Evolutionary conservation across 2,888 invertebrate genomes (phyloP).

Genomic region (Subacronicta megacephala): DNA sequence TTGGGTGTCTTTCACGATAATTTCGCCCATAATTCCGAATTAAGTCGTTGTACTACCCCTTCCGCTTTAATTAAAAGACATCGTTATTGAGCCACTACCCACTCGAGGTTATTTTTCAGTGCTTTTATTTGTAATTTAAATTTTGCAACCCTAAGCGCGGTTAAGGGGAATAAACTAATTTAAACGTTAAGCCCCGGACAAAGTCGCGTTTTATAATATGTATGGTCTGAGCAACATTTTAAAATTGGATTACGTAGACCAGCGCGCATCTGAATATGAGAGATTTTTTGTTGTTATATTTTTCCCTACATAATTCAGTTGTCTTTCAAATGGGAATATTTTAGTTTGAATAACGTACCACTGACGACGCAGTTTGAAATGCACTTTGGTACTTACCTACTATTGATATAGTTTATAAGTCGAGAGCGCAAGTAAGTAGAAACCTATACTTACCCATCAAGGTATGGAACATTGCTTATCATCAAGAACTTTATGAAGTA

Average conservation of each 20-base stretch:
- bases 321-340: conserved; percentile 45
- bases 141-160: conserved; percentile 87
- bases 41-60: conserved; percentile 87
- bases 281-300: conserved; percentile 54
- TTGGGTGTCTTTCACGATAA: conserved; percentile 66
- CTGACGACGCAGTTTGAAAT: too few species aligned
- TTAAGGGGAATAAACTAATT: conserved; percentile 89
- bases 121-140: conserved; percentile 90
- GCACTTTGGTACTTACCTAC: too few species aligned
- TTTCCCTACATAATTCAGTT: conserved; percentile 43
- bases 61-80: conserved; percentile 88
- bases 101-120: conserved; percentile 88
- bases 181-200: conserved; percentile 87
- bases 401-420: too few species aligned
- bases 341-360: conserved; percentile 24
- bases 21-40: conserved; percentile 78
- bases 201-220: conserved; percentile 85
- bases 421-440: too few species aligned
- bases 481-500: too few species aligned
- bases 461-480: too few species aligned
- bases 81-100: conserved; percentile 88
- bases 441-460: too few species aligned
- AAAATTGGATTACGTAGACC: conserved; percentile 82
- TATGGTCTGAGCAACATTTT: conserved; percentile 83
- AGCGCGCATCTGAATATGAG: conserved; percentile 68